Conservation (phyloP, 2,113 vertebrate genomes). For the Panthera uncia region DNA sequence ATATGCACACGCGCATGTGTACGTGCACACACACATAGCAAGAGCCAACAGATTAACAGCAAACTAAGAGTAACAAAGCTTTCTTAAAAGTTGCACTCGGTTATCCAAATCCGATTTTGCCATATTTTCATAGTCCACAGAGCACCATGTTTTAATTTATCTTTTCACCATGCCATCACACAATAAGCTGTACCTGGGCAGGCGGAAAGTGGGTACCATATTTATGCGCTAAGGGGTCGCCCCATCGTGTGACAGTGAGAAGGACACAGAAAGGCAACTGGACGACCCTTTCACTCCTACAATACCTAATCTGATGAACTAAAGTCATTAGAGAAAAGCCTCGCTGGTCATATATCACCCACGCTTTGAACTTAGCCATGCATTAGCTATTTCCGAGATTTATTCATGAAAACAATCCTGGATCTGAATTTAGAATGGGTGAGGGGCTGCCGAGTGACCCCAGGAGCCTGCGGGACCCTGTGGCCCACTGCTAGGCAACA, state of each 20-base stretch:
- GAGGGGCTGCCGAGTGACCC: conserved; percentile 83
- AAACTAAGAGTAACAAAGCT: background rate
- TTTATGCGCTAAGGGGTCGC: background rate
- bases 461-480: conserved; percentile 84
- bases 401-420: conserved; percentile 78
- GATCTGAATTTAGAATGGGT: conserved; percentile 74
- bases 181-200: background rate
- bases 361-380: conserved; percentile 64
- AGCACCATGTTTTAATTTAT: conserved; percentile 49
- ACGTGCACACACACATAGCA: background rate
- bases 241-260: background rate
- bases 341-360: conserved; percentile 40
- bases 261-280: background rate
- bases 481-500: conserved; percentile 86
- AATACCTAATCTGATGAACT: conserved; percentile 53
- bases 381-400: conserved; percentile 57
- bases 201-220: background rate
- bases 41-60: conserved; percentile 32
- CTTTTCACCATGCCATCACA: background rate
- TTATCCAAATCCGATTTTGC: conserved; percentile 47
- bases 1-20: background rate
- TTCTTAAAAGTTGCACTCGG: background rate
- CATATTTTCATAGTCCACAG: background rate
- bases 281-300: background rate
- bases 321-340: conserved; percentile 57